Percentiles rank a stretch among this genome's conserved stretches.
Evolutionary conservation across 2,113 vertebrate genomes (phyloP).

Genomic region (Planiliza haematocheilus): DNA sequence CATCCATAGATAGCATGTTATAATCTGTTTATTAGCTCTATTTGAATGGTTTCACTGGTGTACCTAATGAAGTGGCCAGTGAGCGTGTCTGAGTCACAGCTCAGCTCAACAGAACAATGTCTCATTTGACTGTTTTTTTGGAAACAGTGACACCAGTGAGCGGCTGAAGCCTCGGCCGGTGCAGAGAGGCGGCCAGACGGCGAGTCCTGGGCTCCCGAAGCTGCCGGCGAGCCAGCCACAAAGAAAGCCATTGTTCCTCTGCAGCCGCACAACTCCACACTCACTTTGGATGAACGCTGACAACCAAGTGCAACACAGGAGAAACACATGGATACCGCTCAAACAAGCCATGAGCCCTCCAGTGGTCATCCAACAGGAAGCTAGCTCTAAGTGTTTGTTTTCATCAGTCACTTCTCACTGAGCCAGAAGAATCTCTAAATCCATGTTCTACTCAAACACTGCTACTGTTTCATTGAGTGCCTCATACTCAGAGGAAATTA

Average conservation of each 20-base stretch:
- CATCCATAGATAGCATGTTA: too few species aligned
- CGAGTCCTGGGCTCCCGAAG: neutral
- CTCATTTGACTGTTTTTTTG: slow-evolving; percentile 27
- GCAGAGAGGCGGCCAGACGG: slow-evolving; percentile 9
- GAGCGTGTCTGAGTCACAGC: slow-evolving; percentile 37
- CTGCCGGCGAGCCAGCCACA: slow-evolving; percentile 33
- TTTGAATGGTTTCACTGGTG: too few species aligned
- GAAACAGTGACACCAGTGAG: too few species aligned
- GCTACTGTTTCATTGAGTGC: too few species aligned
- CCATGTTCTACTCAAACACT: neutral
- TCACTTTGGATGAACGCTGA: slow-evolving; percentile 49
- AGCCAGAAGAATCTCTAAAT: neutral
- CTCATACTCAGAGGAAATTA: too few species aligned
- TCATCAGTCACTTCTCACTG: too few species aligned
- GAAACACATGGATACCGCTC: too few species aligned
- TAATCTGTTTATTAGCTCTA: too few species aligned
- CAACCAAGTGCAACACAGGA: slow-evolving; percentile 53
- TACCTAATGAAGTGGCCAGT: too few species aligned
- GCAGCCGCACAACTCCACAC: slow-evolving; percentile 14
- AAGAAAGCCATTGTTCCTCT: slow-evolving; percentile 60
- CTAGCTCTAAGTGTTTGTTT: neutral
- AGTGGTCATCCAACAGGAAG: neutral
- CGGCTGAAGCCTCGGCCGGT: too few species aligned
- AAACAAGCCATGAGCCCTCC: slow-evolving; percentile 32
- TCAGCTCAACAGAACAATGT: slow-evolving; percentile 52